These are phyloP conservation scores for Erebia palarica DNA, from an alignment of 2,888 invertebrate species.

Conservation along the genomic window DNA sequence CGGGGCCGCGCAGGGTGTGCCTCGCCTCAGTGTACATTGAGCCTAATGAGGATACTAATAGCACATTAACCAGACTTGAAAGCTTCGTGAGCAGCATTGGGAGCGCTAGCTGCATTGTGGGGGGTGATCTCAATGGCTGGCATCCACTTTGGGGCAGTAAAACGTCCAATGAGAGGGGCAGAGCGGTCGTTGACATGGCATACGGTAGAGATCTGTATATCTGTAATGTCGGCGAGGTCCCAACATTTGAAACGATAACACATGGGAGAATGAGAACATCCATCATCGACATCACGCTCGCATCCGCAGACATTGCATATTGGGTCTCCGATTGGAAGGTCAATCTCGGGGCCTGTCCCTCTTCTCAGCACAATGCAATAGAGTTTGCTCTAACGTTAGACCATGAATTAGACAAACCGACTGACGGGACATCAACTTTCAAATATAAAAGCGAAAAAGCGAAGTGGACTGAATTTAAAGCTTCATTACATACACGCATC, in stretches of 20 bases:
- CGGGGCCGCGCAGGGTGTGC: not conserved
- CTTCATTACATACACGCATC: no score
- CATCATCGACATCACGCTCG: conserved; percentile 33
- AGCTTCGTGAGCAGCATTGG: conserved; percentile 11
- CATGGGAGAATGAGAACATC: conserved; percentile 24
- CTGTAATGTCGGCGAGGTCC: conserved; percentile 32
- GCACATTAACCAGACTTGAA: conserved; percentile 23
- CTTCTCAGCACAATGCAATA: conserved; percentile 37
- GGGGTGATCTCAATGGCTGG: conserved; percentile 39
- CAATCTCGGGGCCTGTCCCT: conserved; percentile 20
- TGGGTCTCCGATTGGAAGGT: conserved; percentile 31
- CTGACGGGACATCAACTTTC: no score
- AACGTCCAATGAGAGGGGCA: conserved; percentile 21
- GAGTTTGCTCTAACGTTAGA: conserved; percentile 17
- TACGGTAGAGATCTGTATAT: conserved; percentile 14
- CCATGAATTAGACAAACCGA: not conserved
- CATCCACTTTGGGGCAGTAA: conserved; percentile 34
- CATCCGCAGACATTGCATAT: not conserved
- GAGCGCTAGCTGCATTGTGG: conserved; percentile 20
- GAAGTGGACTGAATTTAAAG: conserved; percentile 22
- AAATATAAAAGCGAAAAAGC: conserved; percentile 27
- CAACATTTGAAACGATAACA: conserved; percentile 38
- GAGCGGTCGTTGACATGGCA: conserved; percentile 18
- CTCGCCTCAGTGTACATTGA: conserved; percentile 35
- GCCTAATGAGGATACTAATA: conserved; percentile 19